These are phyloP conservation scores for Platorchestia sp. DNA, from an alignment of 1,140 invertebrate genomes.

Conservation along the genomic window DNA sequence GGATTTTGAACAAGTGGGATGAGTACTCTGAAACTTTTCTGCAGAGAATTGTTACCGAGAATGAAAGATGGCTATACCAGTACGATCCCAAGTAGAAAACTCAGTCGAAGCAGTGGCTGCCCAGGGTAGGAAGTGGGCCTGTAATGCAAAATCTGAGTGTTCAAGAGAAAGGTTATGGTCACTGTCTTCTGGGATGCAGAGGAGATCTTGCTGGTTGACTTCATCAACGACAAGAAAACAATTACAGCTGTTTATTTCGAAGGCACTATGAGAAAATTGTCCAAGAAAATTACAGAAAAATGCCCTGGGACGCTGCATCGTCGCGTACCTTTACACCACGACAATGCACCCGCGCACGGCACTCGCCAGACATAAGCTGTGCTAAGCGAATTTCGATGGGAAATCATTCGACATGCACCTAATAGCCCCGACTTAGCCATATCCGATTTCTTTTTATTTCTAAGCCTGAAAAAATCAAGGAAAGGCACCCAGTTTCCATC, in stretches of 20 bases:
- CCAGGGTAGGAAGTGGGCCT: not conserved
- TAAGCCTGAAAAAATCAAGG: no score
- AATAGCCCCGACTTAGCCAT: not conserved
- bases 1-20: conserved; percentile 58
- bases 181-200: conserved; percentile 68
- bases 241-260: conserved; percentile 58
- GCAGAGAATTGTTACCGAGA: conserved; percentile 49
- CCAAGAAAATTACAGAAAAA: not conserved
- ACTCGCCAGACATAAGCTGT: no score
- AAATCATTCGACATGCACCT: not conserved
- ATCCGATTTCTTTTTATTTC: no score
- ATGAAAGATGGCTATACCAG: conserved; percentile 51
- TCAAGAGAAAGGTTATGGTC: conserved; percentile 69
- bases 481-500: no score
- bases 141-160: not conserved
- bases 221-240: conserved; percentile 62
- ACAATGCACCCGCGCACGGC: not conserved
- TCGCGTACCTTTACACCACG: not conserved
- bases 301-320: not conserved
- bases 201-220: conserved; percentile 67
- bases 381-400: no score
- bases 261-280: no score
- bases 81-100: not conserved
- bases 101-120: not conserved
- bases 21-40: conserved; percentile 56